Evolutionary conservation across 2,113 vertebrate species (phyloP).

Genomic region (Heptranchias perlo): DNA sequence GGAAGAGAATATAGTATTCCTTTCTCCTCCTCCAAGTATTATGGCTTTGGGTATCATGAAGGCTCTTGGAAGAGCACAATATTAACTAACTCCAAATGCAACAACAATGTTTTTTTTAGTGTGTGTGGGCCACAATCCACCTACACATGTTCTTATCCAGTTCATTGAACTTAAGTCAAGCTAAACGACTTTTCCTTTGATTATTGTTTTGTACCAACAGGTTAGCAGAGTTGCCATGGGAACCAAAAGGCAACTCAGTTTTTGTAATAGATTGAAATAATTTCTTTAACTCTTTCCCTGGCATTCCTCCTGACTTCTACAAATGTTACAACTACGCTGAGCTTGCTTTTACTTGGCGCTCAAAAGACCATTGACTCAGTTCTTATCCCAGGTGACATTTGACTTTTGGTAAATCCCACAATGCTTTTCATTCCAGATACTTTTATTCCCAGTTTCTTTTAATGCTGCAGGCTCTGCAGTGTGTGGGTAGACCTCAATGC

Average conservation of each 20-base stretch:
- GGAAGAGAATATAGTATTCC: neutral
- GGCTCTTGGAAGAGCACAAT: neutral
- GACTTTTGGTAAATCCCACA: neutral
- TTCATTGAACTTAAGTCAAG: neutral
- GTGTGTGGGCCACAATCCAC: constrained; percentile 2
- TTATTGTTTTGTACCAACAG: constrained; percentile 10
- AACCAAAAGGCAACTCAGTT: neutral
- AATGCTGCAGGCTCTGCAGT: too few species aligned
- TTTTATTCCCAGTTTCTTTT: neutral
- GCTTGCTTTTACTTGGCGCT: neutral
- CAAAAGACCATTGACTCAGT: neutral
- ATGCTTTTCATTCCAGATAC: neutral
- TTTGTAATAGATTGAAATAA: neutral
- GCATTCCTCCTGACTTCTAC: neutral
- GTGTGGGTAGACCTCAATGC: too few species aligned
- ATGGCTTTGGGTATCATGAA: neutral
- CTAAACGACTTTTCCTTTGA: constrained; percentile 13
- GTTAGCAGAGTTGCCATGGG: constrained; percentile 7
- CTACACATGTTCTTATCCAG: constrained; percentile 9
- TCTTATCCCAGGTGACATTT: neutral
- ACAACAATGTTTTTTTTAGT: neutral
- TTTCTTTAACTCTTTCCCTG: neutral
- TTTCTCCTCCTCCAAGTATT: neutral
- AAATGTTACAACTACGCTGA: neutral
- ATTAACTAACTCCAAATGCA: neutral